Evolutionary conservation across 2,888 invertebrate genomes (phyloP), one percentile per base, ranked within the genome.

Genomic region (Epinotia ramella): DNA sequence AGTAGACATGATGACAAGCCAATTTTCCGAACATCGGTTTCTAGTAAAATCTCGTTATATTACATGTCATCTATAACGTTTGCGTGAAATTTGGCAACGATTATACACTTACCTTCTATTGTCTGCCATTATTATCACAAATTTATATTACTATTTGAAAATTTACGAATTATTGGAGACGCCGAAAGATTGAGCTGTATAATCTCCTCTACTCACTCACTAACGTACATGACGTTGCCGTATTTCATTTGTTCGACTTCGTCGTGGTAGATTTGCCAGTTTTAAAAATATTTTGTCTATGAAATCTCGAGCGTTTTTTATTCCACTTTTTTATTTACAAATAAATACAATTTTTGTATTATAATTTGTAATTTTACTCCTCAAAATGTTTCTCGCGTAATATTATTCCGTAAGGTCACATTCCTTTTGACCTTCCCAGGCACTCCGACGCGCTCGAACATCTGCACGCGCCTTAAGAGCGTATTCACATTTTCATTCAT

Each of bases 1-100:
- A 74, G 73, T 74, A 73, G 94, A 93, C 94, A 94, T 92, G 95
- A 95, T 95, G 94, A 95, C 94, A 94, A 94, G 94, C 94, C 92
- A 94, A 92, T 88, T 88, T 85, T 93, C 92, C 84, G 86, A 89
- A 84, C 82, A 85, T 87, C 82, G 85, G 81, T 88, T 86, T 84
- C 77, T 80, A 81, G 77, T 82, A 79, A 79, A 83, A 74, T 70
- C 60, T 63, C 18, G 46, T 78, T 64, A 63, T 73, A 67, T 72
- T 68, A 65, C 44, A 24, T 53, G 20, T 68, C 64, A 73, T 65
- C 46, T 57, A 53, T 44, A n/a, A 40, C 28, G 57, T 6, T 9
- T 53, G 6, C 57, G 67, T 59, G 57, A 70, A 74, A 79, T 79
- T 77, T 80, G 78, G 73, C 72, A 62, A 80, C 78, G 76, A 80